Conservation (phyloP, 1,140 invertebrate genomes). For the Drosophila ananassae region DNA sequence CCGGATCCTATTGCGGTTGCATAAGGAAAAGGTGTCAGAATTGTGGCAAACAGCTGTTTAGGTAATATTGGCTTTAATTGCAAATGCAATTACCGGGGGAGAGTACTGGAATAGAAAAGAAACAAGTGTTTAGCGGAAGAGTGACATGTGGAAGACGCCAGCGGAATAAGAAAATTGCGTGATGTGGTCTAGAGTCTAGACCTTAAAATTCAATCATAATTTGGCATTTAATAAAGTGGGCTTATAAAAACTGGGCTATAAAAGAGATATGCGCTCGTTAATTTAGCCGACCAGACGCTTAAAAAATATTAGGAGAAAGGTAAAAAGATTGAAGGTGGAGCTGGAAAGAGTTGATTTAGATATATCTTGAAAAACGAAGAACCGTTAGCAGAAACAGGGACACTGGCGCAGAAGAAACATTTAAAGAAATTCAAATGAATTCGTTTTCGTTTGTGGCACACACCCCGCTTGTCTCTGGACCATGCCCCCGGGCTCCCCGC, state of each 20-base stretch:
- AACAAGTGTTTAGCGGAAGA: slow-evolving; percentile 35
- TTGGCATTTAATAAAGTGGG: neutral
- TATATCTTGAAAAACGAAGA: neutral
- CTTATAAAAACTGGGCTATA: slow-evolving; percentile 9
- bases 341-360: slow-evolving; percentile 1
- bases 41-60: slow-evolving; percentile 54
- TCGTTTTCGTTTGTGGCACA: slow-evolving; percentile 45
- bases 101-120: neutral
- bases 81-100: slow-evolving; percentile 46
- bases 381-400: slow-evolving; percentile 58
- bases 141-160: slow-evolving; percentile 53
- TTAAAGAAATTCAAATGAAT: slow-evolving; percentile 80
- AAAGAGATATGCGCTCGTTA: neutral
- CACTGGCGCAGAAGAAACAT: slow-evolving; percentile 45
- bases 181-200: slow-evolving; percentile 8
- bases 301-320: slow-evolving; percentile 40
- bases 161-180: neutral
- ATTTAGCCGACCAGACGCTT: slow-evolving; percentile 23
- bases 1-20: slow-evolving; percentile 59
- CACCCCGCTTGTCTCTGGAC: slow-evolving; percentile 34
- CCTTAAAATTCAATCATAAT: slow-evolving; percentile 1
- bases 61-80: slow-evolving; percentile 49
- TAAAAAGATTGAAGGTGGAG: slow-evolving; percentile 20
- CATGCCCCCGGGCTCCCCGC: slow-evolving; percentile 64
- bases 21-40: slow-evolving; percentile 63